phyloP scores from a whole-genome alignment of 64 coral and sea anemone genomes.

The Dendronephthya gigantea region DNA sequence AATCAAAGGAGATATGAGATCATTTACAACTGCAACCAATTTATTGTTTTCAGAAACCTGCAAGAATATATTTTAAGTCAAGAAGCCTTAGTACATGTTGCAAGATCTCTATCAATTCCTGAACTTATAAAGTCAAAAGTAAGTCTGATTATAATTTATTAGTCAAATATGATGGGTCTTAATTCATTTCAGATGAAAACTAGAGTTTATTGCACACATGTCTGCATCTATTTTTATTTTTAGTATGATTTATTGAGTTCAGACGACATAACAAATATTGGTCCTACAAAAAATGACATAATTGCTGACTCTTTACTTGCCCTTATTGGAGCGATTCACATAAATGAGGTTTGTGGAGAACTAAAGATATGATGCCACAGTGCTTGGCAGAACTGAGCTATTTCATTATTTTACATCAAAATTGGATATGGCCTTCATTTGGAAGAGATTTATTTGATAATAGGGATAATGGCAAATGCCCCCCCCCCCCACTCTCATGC shows the following conservation, averaged over 20 bases:
- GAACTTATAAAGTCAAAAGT: background rate
- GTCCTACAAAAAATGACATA: conserved; percentile 53
- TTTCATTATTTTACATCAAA: too few species aligned
- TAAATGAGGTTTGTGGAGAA: conserved; percentile 45
- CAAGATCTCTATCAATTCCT: background rate
- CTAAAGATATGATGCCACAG: too few species aligned
- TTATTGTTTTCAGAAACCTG: background rate
- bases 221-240: background rate
- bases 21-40: background rate
- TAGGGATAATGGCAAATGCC: too few species aligned
- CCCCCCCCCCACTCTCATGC: too few species aligned
- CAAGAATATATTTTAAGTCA: background rate
- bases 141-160: background rate
- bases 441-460: too few species aligned
- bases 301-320: conserved; percentile 84
- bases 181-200: too few species aligned
- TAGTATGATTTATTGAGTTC: conserved; percentile 63
- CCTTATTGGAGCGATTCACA: conserved; percentile 69
- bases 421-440: too few species aligned
- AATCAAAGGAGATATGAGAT: too few species aligned
- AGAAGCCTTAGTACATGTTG: background rate
- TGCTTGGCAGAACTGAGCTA: too few species aligned
- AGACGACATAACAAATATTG: conserved; percentile 57
- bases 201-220: too few species aligned
- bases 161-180: too few species aligned